Percentiles rank a stretch among this genome's conserved stretches.
Evolutionary conservation across 2,113 vertebrate genomes (phyloP).

Genomic region (Myanophis thanlyinensis): DNA sequence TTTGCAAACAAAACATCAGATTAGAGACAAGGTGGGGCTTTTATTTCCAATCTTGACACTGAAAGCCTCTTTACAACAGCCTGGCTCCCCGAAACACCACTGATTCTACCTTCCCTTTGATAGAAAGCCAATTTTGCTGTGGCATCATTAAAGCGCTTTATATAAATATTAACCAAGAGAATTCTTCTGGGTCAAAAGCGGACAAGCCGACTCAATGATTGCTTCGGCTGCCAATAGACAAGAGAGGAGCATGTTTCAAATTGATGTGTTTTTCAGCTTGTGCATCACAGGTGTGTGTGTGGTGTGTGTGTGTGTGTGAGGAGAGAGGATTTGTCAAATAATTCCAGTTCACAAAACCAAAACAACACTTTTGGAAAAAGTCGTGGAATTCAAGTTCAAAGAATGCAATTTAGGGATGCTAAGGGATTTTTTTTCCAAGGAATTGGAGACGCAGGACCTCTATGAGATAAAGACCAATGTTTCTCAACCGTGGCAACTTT

Average conservation of each 20-base stretch:
- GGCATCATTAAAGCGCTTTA: constrained; percentile 53
- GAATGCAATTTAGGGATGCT: neutral
- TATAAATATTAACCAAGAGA: constrained; percentile 56
- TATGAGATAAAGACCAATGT: neutral
- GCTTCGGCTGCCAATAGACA: neutral
- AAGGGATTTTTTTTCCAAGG: neutral
- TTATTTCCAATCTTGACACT: constrained; percentile 34
- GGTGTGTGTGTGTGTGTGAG: neutral
- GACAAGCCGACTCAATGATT: constrained; percentile 34
- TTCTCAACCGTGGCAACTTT: neutral
- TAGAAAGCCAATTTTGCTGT: constrained; percentile 43
- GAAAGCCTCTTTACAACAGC: constrained; percentile 27
- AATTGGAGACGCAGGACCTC: neutral
- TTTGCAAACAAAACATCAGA: constrained; percentile 45
- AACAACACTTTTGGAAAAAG: neutral
- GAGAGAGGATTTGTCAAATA: neutral
- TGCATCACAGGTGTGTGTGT: neutral
- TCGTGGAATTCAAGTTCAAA: neutral
- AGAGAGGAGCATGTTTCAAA: constrained; percentile 9
- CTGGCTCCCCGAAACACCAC: neutral
- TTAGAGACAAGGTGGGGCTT: constrained; percentile 40
- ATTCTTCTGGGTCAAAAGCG: constrained; percentile 49
- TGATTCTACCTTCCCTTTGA: constrained; percentile 33
- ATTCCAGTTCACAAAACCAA: neutral
- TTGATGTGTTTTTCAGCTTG: neutral